These are phyloP conservation scores for Eurosta solidaginis DNA, from an alignment of 1,140 invertebrate species.

Conservation along the genomic window DNA sequence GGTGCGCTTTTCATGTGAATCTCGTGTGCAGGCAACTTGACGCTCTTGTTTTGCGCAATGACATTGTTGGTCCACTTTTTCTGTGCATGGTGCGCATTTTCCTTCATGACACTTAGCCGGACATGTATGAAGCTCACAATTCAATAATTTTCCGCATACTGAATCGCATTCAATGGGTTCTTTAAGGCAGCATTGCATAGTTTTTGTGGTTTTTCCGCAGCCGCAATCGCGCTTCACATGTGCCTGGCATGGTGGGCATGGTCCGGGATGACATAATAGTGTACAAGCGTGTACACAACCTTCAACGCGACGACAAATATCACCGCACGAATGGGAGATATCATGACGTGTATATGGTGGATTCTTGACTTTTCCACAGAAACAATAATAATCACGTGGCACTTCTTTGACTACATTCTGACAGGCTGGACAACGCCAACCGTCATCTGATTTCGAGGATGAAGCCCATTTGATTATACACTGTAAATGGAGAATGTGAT, in stretches of 20 bases:
- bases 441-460: conserved; percentile 75
- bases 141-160: conserved; percentile 72
- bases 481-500: conserved; percentile 86
- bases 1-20: conserved; percentile 53
- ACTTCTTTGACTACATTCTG: conserved; percentile 73
- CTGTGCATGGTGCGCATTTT: conserved; percentile 71
- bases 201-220: conserved; percentile 72
- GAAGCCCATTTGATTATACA: conserved; percentile 92
- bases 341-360: conserved; percentile 76
- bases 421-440: conserved; percentile 92
- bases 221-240: conserved; percentile 70
- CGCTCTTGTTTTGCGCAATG: conserved; percentile 59
- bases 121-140: conserved; percentile 79
- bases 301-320: conserved; percentile 73
- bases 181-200: conserved; percentile 73
- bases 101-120: conserved; percentile 76
- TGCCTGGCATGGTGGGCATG: conserved; percentile 79
- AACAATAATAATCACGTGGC: conserved; percentile 79
- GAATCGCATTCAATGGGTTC: conserved; percentile 73
- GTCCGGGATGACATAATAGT: conserved; percentile 88
- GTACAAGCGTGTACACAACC: conserved; percentile 84
- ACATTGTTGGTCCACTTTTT: conserved; percentile 64
- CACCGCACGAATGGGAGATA: conserved; percentile 87
- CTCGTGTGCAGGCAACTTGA: conserved; percentile 62
- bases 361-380: conserved; percentile 78